Conservation (phyloP, 1,140 invertebrate genomes). For the Neomicropteryx cornuta region DNA sequence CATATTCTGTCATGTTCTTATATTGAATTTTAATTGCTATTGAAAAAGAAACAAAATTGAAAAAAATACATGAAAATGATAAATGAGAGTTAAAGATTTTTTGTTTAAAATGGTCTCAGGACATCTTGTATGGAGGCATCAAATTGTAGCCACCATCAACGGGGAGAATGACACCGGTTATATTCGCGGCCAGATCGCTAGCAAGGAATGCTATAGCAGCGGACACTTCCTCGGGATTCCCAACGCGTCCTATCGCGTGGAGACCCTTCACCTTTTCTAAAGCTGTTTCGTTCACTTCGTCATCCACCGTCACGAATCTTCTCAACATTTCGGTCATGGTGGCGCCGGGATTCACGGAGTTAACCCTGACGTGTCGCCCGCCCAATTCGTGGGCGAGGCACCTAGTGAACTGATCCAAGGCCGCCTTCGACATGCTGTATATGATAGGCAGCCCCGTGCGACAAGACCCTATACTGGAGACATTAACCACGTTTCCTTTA, state of each 20-base stretch:
- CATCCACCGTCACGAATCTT: conserved; percentile 55
- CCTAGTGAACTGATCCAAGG: conserved; percentile 82
- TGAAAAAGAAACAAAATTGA: too few species aligned
- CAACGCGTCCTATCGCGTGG: conserved; percentile 70
- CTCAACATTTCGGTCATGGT: conserved; percentile 68
- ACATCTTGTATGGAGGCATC: too few species aligned
- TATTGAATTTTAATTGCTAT: too few species aligned
- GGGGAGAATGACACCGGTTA: conserved; percentile 67
- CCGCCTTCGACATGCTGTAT: conserved; percentile 83
- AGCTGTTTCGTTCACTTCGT: conserved; percentile 61
- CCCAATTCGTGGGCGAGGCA: conserved; percentile 72
- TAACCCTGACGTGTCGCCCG: conserved; percentile 70
- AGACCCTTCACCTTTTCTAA: conserved; percentile 62
- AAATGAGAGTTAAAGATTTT: too few species aligned
- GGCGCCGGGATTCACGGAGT: conserved; percentile 77
- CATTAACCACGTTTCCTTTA: conserved; percentile 82
- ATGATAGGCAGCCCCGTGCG: conserved; percentile 65
- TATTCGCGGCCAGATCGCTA: conserved; percentile 66
- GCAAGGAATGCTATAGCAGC: conserved; percentile 76
- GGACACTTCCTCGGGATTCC: conserved; percentile 66
- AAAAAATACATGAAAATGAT: too few species aligned
- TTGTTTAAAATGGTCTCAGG: too few species aligned
- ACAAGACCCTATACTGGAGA: conserved; percentile 80
- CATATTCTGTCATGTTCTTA: too few species aligned
- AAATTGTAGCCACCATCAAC: conserved; percentile 76